These are phyloP conservation scores for Hipparchia semele DNA, from an alignment of 2,888 invertebrate genomes.

Conservation along the genomic window DNA sequence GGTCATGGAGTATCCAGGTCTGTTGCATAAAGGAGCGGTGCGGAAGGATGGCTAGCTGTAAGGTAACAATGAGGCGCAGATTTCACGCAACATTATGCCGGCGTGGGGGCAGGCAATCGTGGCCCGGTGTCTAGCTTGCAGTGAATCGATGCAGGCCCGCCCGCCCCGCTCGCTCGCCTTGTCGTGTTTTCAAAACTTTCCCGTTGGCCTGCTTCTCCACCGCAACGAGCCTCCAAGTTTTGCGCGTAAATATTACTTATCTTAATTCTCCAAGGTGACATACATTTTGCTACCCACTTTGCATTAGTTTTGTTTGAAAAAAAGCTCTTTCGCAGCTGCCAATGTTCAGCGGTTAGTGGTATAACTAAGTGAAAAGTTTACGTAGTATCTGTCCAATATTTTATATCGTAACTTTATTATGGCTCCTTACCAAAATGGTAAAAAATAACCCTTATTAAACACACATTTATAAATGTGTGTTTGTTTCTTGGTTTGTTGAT, in stretches of 20 bases:
- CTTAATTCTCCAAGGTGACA: constrained; percentile 33
- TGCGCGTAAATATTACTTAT: constrained; percentile 34
- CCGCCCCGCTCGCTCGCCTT: constrained; percentile 45
- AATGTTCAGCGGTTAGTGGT: constrained; percentile 2
- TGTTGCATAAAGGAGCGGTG: constrained; percentile 56
- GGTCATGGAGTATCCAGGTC: constrained; percentile 59
- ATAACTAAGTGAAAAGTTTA: constrained; percentile 14
- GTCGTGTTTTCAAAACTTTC: constrained; percentile 36
- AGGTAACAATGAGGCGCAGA: constrained; percentile 73
- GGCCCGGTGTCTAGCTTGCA: constrained; percentile 54
- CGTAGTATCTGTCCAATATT: not conserved
- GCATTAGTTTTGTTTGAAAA: constrained; percentile 15
- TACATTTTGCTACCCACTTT: constrained; percentile 25
- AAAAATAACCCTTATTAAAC: too few species aligned
- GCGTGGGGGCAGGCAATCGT: constrained; percentile 46
- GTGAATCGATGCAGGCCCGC: constrained; percentile 73
- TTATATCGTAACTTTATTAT: too few species aligned
- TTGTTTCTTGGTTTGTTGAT: too few species aligned
- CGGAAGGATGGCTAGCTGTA: constrained; percentile 58
- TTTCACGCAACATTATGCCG: constrained; percentile 79
- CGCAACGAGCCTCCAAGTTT: constrained; percentile 30
- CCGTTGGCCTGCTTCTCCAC: constrained; percentile 21
- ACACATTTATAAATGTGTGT: too few species aligned
- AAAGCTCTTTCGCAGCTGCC: constrained; percentile 19
- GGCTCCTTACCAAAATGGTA: too few species aligned